phyloP scores from a whole-genome alignment of 2,797 vertebrate species.

The Caiman crocodilus region DNA sequence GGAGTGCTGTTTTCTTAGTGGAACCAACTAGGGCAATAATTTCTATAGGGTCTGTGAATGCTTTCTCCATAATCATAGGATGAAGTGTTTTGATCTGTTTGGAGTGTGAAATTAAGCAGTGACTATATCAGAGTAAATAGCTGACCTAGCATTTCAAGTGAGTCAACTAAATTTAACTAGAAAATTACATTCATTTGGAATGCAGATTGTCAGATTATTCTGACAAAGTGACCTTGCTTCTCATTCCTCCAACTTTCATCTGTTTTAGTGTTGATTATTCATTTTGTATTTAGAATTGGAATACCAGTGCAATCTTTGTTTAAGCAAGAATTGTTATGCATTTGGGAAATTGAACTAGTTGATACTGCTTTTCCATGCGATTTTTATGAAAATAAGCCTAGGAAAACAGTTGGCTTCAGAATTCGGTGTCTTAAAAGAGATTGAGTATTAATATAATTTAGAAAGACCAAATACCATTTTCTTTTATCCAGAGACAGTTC shows the following conservation, averaged over 20 bases:
- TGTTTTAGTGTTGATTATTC: neutral
- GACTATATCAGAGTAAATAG: neutral
- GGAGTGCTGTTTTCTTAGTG: neutral
- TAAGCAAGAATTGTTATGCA: neutral
- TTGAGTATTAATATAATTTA: neutral
- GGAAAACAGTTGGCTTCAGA: neutral
- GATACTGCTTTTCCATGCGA: neutral
- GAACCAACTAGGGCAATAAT: neutral
- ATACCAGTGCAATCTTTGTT: neutral
- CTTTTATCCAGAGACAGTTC: neutral
- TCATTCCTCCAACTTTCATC: neutral
- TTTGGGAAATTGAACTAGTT: too few species aligned
- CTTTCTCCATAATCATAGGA: neutral
- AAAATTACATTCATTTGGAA: neutral
- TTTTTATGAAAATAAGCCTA: too few species aligned
- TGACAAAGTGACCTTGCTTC: neutral
- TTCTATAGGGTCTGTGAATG: neutral
- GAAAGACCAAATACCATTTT: neutral
- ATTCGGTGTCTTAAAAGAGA: neutral
- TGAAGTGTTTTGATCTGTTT: neutral
- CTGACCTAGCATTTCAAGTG: neutral
- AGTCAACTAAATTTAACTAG: neutral
- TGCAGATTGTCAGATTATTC: neutral
- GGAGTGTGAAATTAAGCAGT: neutral
- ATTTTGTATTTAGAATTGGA: neutral